These are phyloP conservation scores for Eumacrocentrus americanus DNA, from an alignment of 2,888 invertebrate species.

Conservation along the genomic window DNA sequence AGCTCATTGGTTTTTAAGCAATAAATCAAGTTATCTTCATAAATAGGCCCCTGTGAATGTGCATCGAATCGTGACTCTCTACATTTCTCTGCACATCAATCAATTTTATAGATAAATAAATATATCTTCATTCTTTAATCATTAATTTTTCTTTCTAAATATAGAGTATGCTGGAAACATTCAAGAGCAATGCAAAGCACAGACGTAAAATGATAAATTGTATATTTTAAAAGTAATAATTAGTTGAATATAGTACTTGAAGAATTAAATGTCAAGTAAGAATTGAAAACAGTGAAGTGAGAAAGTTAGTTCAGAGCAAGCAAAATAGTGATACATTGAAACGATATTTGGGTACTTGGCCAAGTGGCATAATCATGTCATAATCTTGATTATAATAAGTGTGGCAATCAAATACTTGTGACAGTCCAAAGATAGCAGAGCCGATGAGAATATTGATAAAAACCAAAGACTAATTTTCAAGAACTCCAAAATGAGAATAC, in stretches of 20 bases:
- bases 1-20: constrained; percentile 36
- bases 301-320: neutral
- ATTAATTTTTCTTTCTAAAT: neutral
- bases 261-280: neutral
- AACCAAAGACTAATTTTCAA: neutral
- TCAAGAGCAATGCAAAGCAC: neutral
- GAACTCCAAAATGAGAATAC: neutral
- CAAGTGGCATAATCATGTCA: neutral
- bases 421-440: neutral
- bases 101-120: constrained; percentile 7
- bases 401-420: neutral
- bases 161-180: neutral
- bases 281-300: neutral
- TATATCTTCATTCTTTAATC: neutral
- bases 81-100: constrained; percentile 23
- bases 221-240: neutral
- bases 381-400: neutral
- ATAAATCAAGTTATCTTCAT: constrained; percentile 7
- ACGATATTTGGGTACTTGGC: neutral
- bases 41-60: constrained; percentile 9
- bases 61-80: constrained; percentile 13
- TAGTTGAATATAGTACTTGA: neutral
- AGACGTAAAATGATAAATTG: neutral
- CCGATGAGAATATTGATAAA: neutral
- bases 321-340: neutral